Base-by-base conservation (phyloP, 2,113 vertebrate species). In the Salvelinus namaycush region DNA sequence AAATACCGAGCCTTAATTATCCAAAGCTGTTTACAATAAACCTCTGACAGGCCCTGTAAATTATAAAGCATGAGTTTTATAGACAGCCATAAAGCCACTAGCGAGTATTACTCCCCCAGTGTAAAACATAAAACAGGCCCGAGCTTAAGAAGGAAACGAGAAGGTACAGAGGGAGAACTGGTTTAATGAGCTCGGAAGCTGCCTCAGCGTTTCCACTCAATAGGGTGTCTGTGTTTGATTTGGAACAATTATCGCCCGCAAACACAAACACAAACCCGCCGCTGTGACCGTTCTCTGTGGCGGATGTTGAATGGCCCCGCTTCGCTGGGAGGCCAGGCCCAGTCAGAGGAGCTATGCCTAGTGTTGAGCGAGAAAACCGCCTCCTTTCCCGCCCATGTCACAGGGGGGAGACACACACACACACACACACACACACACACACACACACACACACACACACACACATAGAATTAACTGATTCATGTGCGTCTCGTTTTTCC, bases 1-100 rank as follows among this genome's bases (percentile, higher is more conserved):
- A 90, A 92, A 85, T 89, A 87, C 92, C 86, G 87, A 85, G 83
- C 83, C 85, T 91, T 93, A 93, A 94, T 93, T 92, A 92, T 83
- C 75, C 84, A 90, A 90, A 92, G 91, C 89, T 91, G 91, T 93
- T 90, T 87, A 86, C 91, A 80, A 85, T 93, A 87, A 93, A 92
- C 86, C 80, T 62, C 81, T 87, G 90, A 89, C 90, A 88, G 88
- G 78, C 83, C 34, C 74, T 82, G 82, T 91, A 87, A 92, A 92
- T 92, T 87, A 86, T 67, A 79, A 87, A 84, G 82, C 85, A 62
- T 70, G 70, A 54, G 72, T 73, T 79, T 89, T 89, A 76, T 83
- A 88, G 82, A 79, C 76, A 74, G 79, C 83, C 70, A 31, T 93
- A 92, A 93, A 94, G 81, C 60, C 51, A 54, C 16, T 14, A 73